These are phyloP conservation scores for Meiosimyza decipiens DNA, from an alignment of 2,888 invertebrate species.

Conservation along the genomic window DNA sequence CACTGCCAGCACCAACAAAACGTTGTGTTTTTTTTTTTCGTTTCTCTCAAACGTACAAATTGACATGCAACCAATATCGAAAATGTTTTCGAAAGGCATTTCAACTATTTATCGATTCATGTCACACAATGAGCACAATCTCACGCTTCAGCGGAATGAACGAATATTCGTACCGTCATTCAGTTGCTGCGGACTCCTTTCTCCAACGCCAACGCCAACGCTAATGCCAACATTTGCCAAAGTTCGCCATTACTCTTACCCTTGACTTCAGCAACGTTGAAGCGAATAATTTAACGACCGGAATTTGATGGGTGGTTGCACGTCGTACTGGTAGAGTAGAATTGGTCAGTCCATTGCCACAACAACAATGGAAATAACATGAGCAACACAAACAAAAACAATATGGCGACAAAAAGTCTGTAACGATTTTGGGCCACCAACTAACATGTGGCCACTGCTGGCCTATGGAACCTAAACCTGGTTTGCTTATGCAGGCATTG, in stretches of 20 bases:
- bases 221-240: too few species aligned
- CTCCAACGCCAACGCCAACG: too few species aligned
- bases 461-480: background rate
- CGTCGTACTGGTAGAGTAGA: background rate
- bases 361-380: background rate
- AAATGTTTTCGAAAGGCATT: slow-evolving; percentile 25
- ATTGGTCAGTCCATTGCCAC: background rate
- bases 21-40: background rate
- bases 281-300: slow-evolving; percentile 16
- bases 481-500: too few species aligned
- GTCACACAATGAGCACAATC: slow-evolving; percentile 24
- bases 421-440: background rate
- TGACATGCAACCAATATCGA: slow-evolving; percentile 26
- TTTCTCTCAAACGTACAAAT: background rate
- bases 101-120: slow-evolving; percentile 33
- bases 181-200: background rate
- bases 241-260: too few species aligned
- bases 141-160: slow-evolving; percentile 23
- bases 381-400: background rate
- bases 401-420: slow-evolving; percentile 28
- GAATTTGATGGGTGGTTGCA: background rate
- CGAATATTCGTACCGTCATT: slow-evolving; percentile 18
- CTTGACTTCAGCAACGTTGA: slow-evolving; percentile 1
- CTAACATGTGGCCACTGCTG: background rate
- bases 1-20: background rate